Evolutionary conservation across 2,888 invertebrate species (phyloP), one percentile per base, ranked within the genome.

Genomic region (Perizoma affinitatum): DNA sequence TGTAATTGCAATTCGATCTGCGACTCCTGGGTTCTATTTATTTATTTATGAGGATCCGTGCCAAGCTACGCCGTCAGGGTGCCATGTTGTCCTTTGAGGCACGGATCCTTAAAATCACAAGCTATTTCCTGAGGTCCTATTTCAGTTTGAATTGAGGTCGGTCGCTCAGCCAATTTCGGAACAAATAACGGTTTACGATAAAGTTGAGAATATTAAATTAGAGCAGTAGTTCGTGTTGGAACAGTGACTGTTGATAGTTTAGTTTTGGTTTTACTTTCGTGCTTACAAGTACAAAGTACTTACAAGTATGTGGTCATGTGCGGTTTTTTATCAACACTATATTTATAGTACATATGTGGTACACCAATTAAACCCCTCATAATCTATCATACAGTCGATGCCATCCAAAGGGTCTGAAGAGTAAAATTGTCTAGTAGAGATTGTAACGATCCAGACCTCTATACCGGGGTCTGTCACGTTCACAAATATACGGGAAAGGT

Each of bases 41-140:
- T 61, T 61, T 61, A 57, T 61, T 52, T 61, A 56, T 55, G 60
- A 41, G 40, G 4, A 9, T 7, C 22, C 9, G 46, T 22, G 6
- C n/a, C 0, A 7, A 7, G 40, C 7, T 6, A 34, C 34, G 35
- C 6, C 38, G 40, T 11, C 10, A 58, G 42, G 40, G 52, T 40
- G 58, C 44, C 48, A 53, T 55, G 60, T 55, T 61, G 50, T 55
- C 55, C 10, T 55, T 50, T 44, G 60, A 44, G n/a, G 35, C 41
- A 55, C 50, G 50, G 52, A 35, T 56, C 44, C 62, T 58, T 58
- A 58, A 62, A 58, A 58, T 62, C 62, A 58, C 58, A 62, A 52
- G 47, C 54, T 11, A 51, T 54, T 62, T 62, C 50, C 54, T 47
- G 40, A 54, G 58, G 61, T 58, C 51, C 58, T 50, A 51, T 62